These are phyloP conservation scores for Chrysochloris asiatica DNA, from an alignment of 2,113 vertebrate species.

Conservation along the genomic window DNA sequence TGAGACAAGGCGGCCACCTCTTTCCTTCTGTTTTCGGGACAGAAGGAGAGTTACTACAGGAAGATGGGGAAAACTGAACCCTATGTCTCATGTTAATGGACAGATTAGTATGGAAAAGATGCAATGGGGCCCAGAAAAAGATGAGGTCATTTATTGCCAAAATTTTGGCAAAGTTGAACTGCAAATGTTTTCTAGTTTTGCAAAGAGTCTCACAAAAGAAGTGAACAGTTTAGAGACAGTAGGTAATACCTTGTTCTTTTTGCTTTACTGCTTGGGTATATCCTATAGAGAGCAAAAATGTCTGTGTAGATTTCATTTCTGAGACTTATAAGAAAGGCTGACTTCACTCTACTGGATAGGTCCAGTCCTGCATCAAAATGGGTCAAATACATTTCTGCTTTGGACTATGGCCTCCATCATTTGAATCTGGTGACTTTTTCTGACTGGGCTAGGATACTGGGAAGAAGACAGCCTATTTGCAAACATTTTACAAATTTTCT, in stretches of 20 bases:
- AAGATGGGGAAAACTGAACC: not conserved
- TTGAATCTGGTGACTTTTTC: constrained; percentile 16
- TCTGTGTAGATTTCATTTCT: not conserved
- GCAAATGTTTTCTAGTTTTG: constrained; percentile 34
- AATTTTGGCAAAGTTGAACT: constrained; percentile 38
- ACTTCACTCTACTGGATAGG: constrained; percentile 30
- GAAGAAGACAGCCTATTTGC: not conserved
- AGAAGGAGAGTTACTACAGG: not conserved
- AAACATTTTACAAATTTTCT: constrained; percentile 49
- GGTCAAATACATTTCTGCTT: constrained; percentile 9
- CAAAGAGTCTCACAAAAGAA: constrained; percentile 37
- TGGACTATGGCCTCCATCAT: constrained; percentile 3
- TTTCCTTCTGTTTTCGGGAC: constrained; percentile 27
- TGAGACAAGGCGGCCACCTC: not conserved
- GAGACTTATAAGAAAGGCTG: constrained; percentile 12
- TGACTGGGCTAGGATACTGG: not conserved
- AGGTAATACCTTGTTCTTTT: constrained; percentile 16
- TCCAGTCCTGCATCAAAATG: constrained; percentile 9
- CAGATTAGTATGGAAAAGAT: constrained; percentile 1
- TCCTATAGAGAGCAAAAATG: not conserved
- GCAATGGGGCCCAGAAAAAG: not conserved
- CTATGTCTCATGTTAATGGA: not conserved
- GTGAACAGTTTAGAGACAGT: constrained; percentile 35
- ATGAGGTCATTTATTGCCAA: not conserved
- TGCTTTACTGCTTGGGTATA: constrained; percentile 10